phyloP scores from a whole-genome alignment of 2,888 invertebrate species.

The Eupeodes latifasciatus region DNA sequence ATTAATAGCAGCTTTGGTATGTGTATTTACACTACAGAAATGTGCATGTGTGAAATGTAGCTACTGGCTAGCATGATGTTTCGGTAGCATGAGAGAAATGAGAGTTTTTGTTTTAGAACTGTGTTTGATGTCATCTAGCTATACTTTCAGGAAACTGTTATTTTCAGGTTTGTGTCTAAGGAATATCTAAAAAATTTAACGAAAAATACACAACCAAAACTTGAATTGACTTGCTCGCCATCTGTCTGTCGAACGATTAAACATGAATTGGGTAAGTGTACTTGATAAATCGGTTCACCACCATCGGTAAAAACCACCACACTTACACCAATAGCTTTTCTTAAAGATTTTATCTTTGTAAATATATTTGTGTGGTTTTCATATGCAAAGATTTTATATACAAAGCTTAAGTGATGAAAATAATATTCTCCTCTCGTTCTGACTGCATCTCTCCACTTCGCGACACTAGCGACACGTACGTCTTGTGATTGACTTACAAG shows the following conservation, averaged over 20 bases:
- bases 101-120: background rate
- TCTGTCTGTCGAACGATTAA: background rate
- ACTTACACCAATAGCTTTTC: too few relatives aligned
- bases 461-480: too few relatives aligned
- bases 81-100: background rate
- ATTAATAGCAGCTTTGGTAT: constrained; percentile 26
- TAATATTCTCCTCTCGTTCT: too few relatives aligned
- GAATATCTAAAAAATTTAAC: background rate
- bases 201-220: background rate
- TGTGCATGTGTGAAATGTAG: background rate
- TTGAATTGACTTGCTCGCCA: background rate
- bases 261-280: too few relatives aligned
- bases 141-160: background rate
- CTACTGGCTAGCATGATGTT: constrained; percentile 5
- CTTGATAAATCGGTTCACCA: too few relatives aligned
- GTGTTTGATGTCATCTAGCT: background rate
- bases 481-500: too few relatives aligned
- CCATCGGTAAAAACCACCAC: too few relatives aligned
- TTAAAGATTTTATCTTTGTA: too few relatives aligned
- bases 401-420: too few relatives aligned
- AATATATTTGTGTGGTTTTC: too few relatives aligned
- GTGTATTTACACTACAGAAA: constrained; percentile 15
- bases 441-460: too few relatives aligned
- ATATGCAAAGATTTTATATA: too few relatives aligned
- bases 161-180: background rate